Percentiles rank a stretch among this genome's conserved stretches.
phyloP scores from a whole-genome alignment of 2,888 invertebrate genomes.

The Diachrysia chrysitis region DNA sequence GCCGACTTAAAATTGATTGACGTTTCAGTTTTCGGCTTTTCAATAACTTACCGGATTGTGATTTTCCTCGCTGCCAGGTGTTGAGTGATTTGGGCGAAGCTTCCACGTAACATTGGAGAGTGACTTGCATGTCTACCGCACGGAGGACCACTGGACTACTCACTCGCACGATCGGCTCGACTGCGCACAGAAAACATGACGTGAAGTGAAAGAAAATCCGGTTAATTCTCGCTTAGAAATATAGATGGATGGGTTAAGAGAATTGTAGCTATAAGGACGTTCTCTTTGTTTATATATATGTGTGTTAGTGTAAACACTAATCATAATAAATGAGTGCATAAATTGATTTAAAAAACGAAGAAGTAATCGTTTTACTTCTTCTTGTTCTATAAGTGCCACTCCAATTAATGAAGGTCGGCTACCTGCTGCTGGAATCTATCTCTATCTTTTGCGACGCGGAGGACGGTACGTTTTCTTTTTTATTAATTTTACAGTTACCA shows the following conservation, averaged over 20 bases:
- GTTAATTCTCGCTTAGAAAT: background rate
- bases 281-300: too few relatives aligned
- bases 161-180: conserved; percentile 95
- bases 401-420: too few relatives aligned
- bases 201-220: background rate
- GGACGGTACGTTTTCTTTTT: too few relatives aligned
- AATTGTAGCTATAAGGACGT: background rate
- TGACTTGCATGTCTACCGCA: conserved; percentile 93
- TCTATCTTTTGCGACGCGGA: too few relatives aligned
- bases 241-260: background rate
- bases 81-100: conserved; percentile 95
- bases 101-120: conserved; percentile 95
- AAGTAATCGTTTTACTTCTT: too few relatives aligned
- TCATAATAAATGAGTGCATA: too few relatives aligned
- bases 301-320: too few relatives aligned
- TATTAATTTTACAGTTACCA: too few relatives aligned
- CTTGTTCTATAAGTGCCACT: too few relatives aligned
- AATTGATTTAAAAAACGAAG: too few relatives aligned
- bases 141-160: conserved; percentile 95
- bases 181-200: conserved; percentile 80
- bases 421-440: too few relatives aligned
- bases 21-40: background rate
- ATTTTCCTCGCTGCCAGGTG: conserved; percentile 91
- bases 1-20: too few relatives aligned
- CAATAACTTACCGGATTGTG: conserved; percentile 68